Conservation (phyloP, 1,140 invertebrate genomes). For the Hydropsyche tenuis region DNA sequence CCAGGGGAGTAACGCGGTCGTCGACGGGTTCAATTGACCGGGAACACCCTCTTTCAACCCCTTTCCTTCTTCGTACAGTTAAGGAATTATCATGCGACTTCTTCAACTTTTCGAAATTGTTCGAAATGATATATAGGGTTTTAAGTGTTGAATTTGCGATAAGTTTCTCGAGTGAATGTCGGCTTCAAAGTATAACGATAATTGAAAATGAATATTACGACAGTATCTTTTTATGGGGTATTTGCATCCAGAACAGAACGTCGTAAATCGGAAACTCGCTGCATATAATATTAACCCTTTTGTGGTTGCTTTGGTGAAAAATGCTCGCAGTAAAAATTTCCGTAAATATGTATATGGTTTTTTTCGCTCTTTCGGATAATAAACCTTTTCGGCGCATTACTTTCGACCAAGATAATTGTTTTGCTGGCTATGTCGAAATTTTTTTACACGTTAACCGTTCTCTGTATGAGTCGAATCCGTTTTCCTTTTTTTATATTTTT, state of each 20-base stretch:
- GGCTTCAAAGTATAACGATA: no score
- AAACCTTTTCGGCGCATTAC: conserved; percentile 20
- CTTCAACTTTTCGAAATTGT: neutral
- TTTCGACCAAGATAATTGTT: conserved; percentile 22
- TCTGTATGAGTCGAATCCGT: neutral
- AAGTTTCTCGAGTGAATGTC: no score
- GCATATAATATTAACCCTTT: conserved; percentile 7
- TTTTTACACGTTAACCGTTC: neutral
- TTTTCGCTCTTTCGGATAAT: conserved; percentile 10
- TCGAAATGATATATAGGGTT: no score
- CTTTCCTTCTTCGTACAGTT: no score
- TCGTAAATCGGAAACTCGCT: no score
- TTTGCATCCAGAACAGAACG: no score
- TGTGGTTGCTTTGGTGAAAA: neutral
- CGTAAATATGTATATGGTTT: neutral
- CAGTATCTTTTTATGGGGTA: no score
- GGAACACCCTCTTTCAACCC: neutral
- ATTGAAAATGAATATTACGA: no score
- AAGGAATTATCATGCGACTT: conserved; percentile 1
- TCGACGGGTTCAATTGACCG: conserved; percentile 26
- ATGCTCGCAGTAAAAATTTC: neutral
- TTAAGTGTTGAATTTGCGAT: no score
- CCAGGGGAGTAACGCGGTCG: neutral
- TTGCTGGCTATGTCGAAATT: neutral
- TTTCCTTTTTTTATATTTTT: neutral